Percentiles rank a stretch among this genome's conserved stretches.
Evolutionary conservation across 2,797 vertebrate species (phyloP).

Genomic region (Amblyopsis hoosieri): DNA sequence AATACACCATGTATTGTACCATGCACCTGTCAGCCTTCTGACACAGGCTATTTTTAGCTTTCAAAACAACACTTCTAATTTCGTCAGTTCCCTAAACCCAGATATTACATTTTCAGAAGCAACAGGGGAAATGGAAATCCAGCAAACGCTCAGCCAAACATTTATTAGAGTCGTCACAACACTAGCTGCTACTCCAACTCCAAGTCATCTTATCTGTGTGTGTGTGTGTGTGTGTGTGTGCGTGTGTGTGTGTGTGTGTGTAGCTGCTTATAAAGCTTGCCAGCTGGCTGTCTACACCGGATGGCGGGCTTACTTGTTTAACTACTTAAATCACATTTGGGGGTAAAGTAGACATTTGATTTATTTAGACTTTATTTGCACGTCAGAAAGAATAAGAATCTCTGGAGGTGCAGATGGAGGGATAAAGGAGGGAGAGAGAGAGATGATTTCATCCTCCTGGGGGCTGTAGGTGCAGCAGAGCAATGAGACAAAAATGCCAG

Average conservation of each 20-base stretch:
- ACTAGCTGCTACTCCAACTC: neutral
- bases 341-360: neutral
- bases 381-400: slow-evolving; percentile 7
- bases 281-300: neutral
- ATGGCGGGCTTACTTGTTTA: slow-evolving; percentile 2
- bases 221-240: neutral
- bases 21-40: no score
- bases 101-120: neutral
- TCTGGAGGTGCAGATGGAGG: neutral
- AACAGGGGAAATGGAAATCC: neutral
- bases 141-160: neutral
- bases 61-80: no score
- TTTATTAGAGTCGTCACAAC: neutral
- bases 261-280: neutral
- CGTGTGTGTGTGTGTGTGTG: neutral
- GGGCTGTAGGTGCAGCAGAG: neutral
- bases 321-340: slow-evolving; percentile 1
- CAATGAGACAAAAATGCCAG: neutral
- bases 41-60: no score
- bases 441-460: neutral
- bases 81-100: no score
- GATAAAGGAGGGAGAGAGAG: neutral
- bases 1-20: no score
- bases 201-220: neutral
- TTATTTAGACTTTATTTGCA: slow-evolving; percentile 6